phyloP scores from a whole-genome alignment of 2,888 invertebrate genomes.

The Thysanoteuthis rhombus region DNA sequence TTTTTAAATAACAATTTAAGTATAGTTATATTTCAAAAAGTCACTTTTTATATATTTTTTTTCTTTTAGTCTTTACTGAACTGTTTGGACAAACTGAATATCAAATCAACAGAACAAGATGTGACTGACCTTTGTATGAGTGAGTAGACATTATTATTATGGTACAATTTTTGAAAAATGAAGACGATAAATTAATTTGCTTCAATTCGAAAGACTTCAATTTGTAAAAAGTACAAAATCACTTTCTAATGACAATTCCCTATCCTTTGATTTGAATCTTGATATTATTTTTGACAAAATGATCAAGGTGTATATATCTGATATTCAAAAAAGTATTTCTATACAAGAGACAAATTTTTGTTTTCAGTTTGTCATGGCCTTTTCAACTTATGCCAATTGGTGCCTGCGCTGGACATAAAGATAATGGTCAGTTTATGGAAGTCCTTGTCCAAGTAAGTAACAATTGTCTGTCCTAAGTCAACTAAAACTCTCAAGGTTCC shows the following conservation, averaged over 20 bases:
- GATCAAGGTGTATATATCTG: too few relatives aligned
- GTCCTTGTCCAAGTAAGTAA: conserved; percentile 54
- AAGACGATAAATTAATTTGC: background rate
- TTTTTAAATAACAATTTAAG: background rate
- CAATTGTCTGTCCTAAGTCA: background rate
- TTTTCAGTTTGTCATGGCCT: background rate
- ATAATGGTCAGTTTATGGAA: conserved; percentile 61
- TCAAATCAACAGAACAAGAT: conserved; percentile 46
- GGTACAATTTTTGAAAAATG: too few relatives aligned
- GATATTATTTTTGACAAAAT: too few relatives aligned
- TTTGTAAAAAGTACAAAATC: too few relatives aligned
- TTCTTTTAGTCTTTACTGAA: conserved; percentile 47
- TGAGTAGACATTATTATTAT: conserved; percentile 32
- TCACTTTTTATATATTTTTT: background rate
- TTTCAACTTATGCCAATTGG: conserved; percentile 47
- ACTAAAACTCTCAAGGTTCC: too few relatives aligned
- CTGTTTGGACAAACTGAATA: conserved; percentile 45
- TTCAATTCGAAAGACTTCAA: background rate
- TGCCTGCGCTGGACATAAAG: conserved; percentile 59
- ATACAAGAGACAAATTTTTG: background rate
- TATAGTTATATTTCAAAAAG: too few relatives aligned
- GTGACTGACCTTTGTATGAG: conserved; percentile 45
- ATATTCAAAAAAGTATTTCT: too few relatives aligned
- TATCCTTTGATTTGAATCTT: too few relatives aligned
- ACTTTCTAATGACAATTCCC: too few relatives aligned